These are phyloP conservation scores for Hoplias malabaricus DNA, from an alignment of 2,113 vertebrate genomes.

Conservation along the genomic window DNA sequence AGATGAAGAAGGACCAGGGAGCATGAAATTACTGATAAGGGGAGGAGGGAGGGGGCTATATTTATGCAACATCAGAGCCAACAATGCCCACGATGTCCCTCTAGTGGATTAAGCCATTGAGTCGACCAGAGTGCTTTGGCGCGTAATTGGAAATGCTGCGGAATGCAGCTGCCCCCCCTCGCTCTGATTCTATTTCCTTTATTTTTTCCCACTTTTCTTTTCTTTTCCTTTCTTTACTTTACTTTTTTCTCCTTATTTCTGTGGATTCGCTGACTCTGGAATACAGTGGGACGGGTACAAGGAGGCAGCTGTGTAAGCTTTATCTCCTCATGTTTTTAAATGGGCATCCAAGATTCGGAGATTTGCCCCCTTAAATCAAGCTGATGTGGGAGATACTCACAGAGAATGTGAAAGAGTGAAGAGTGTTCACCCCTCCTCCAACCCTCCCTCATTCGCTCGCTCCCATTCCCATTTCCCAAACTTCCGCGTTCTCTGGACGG, in stretches of 20 bases:
- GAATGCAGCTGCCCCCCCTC: background rate
- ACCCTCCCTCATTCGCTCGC: too few species aligned
- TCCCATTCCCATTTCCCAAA: too few species aligned
- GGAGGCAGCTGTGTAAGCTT: conserved; percentile 13
- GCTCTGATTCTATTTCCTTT: background rate
- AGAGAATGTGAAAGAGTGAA: conserved; percentile 17
- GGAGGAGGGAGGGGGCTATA: conserved; percentile 47
- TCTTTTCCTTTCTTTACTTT: background rate
- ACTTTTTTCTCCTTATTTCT: background rate
- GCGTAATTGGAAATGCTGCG: background rate
- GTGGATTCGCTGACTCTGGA: conserved; percentile 1
- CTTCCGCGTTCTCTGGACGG: background rate
- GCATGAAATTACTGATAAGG: conserved; percentile 67
- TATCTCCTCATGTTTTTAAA: conserved; percentile 41
- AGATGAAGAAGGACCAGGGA: conserved; percentile 61
- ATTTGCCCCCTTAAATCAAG: background rate
- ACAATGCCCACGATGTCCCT: conserved; percentile 22
- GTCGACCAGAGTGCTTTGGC: background rate
- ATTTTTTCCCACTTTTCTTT: background rate
- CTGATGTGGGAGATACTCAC: conserved; percentile 9
- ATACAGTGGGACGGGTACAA: background rate
- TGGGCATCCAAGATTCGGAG: conserved; percentile 29
- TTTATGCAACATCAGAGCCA: conserved; percentile 55
- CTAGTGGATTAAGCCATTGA: conserved; percentile 29
- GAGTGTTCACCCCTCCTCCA: background rate